Conservation (phyloP, 1,140 invertebrate genomes). For the Drosophila guanche region DNA sequence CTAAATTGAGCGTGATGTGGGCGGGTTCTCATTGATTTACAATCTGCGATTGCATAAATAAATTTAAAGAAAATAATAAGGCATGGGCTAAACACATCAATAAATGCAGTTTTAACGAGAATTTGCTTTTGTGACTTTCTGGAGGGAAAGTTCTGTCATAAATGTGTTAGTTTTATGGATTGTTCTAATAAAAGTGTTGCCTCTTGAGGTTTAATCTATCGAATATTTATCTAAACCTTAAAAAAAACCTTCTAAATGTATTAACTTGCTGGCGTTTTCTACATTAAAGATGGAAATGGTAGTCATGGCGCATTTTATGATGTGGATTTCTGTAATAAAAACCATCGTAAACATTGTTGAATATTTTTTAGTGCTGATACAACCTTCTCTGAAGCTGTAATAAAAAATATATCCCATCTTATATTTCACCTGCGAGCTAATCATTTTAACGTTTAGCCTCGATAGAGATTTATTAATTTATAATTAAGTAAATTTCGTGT, state of each 20-base stretch:
- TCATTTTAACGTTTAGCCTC: not conserved
- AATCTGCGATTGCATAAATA: constrained; percentile 8
- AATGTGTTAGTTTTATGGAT: too few relatives aligned
- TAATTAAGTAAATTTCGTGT: constrained; percentile 46
- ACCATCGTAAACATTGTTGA: too few relatives aligned
- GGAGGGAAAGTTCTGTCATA: too few relatives aligned
- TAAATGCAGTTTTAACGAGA: constrained; percentile 1
- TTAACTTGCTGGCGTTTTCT: too few relatives aligned
- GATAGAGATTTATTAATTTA: constrained; percentile 10
- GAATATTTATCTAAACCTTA: too few relatives aligned
- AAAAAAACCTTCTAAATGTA: too few relatives aligned
- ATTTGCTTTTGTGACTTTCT: not conserved
- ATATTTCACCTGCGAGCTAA: too few relatives aligned
- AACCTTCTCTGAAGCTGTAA: too few relatives aligned
- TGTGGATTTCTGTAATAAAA: constrained; percentile 8
- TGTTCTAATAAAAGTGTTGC: too few relatives aligned
- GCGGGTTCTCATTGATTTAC: constrained; percentile 24
- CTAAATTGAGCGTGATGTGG: constrained; percentile 7
- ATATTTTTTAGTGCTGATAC: too few relatives aligned
- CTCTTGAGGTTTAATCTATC: too few relatives aligned
- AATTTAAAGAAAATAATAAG: not conserved
- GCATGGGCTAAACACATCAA: not conserved
- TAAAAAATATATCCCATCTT: too few relatives aligned
- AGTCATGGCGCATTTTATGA: not conserved
- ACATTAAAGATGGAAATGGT: not conserved